Percentiles rank a stretch among this genome's conserved stretches.
Conservation (phyloP, 2,113 vertebrate species). For the Emydocephalus ijimae region DNA sequence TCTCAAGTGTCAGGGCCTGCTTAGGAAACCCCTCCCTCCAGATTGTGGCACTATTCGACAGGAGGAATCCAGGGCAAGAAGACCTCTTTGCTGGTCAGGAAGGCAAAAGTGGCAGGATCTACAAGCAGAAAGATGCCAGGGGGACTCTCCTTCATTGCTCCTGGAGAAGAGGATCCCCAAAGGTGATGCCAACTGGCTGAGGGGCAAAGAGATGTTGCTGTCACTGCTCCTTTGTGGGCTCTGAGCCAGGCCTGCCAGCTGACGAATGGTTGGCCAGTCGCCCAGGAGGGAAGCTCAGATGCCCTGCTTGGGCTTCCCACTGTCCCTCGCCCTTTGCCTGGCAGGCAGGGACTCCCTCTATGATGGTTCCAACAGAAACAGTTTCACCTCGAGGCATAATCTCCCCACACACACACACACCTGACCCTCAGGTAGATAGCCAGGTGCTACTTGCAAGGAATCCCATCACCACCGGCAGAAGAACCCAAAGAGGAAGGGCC, state of each 20-base stretch:
- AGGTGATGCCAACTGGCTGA: neutral
- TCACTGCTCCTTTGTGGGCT: neutral
- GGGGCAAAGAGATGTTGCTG: neutral
- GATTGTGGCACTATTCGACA: neutral
- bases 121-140: neutral
- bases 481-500: neutral
- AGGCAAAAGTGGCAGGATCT: neutral
- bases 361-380: slow-evolving; percentile 50
- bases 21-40: neutral
- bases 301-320: neutral
- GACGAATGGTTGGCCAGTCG: neutral
- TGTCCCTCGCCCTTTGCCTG: slow-evolving; percentile 23
- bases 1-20: neutral
- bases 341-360: slow-evolving; percentile 17
- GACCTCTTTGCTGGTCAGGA: neutral
- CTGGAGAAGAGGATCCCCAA: neutral
- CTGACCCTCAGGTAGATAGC: slow-evolving; percentile 23
- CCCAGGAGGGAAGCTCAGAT: neutral
- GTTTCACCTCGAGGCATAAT: slow-evolving; percentile 59
- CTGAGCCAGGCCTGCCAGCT: neutral
- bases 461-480: neutral
- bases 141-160: neutral
- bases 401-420: neutral
- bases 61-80: neutral
- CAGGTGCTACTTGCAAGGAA: slow-evolving; percentile 41